phyloP scores from a whole-genome alignment of 2,888 invertebrate genomes.

The Amiota minor region DNA sequence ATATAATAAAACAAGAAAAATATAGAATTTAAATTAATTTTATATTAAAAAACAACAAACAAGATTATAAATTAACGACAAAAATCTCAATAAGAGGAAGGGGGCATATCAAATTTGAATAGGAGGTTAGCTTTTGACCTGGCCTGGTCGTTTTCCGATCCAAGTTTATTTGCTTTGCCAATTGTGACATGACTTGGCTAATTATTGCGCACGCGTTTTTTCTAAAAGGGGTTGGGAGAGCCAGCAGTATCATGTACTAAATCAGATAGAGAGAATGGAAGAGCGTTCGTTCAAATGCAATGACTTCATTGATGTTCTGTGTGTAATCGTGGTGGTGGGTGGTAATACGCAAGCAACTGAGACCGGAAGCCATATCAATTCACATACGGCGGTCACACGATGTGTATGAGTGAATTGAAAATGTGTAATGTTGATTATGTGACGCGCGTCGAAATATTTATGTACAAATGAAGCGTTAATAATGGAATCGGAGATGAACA shows the following conservation, averaged over 20 bases:
- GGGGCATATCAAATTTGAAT: not conserved
- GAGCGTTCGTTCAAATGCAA: no score
- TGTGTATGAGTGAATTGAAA: no score
- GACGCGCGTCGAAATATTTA: not conserved
- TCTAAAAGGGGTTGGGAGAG: not conserved
- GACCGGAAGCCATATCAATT: no score
- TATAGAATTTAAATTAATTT: slow-evolving; percentile 26
- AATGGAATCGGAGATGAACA: slow-evolving; percentile 26
- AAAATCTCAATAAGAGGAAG: not conserved
- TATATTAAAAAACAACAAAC: slow-evolving; percentile 11
- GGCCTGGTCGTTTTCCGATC: not conserved
- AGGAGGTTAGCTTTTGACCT: not conserved
- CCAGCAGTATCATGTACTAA: no score
- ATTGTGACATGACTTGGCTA: slow-evolving; percentile 11
- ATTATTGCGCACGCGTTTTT: slow-evolving; percentile 28
- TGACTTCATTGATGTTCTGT: no score
- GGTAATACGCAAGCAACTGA: not conserved
- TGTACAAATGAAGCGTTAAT: no score
- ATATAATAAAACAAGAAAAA: slow-evolving; percentile 28
- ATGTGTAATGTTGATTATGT: not conserved
- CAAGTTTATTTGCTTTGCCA: not conserved
- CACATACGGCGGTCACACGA: not conserved
- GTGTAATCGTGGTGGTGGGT: not conserved
- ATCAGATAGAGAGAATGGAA: no score
- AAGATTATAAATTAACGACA: not conserved